These are phyloP conservation scores for Thymelicus sylvestris DNA, from an alignment of 2,888 invertebrate genomes.

Conservation along the genomic window DNA sequence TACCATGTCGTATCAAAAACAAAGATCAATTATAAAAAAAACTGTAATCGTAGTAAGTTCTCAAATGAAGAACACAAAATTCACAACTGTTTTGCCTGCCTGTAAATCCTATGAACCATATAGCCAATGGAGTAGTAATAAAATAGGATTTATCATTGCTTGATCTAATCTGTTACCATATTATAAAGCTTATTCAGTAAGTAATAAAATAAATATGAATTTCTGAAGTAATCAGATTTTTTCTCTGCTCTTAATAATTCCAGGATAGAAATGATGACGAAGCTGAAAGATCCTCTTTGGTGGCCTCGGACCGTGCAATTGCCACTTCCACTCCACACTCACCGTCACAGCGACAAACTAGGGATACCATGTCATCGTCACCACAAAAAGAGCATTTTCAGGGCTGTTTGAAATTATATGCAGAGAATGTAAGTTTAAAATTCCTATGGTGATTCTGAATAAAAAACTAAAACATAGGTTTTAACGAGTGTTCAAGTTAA, in stretches of 20 bases:
- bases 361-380: constrained; percentile 71
- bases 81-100: not conserved
- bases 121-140: no score
- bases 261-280: constrained; percentile 85
- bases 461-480: no score
- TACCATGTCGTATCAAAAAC: no score
- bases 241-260: constrained; percentile 36
- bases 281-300: constrained; percentile 81
- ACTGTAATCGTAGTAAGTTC: no score
- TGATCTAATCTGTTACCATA: no score
- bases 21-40: no score
- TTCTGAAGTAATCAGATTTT: no score
- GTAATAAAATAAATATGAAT: no score
- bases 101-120: not conserved
- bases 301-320: constrained; percentile 74
- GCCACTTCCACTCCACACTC: constrained; percentile 68
- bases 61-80: no score
- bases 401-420: constrained; percentile 90
- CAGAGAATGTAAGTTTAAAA: constrained; percentile 88
- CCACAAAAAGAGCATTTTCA: constrained; percentile 89
- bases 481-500: no score
- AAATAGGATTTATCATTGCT: no score
- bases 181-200: no score
- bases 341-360: constrained; percentile 55
- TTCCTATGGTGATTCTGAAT: not conserved